Evolutionary conservation across 1,140 invertebrate species (phyloP).

Genomic region (Venustaconcha ellipsiformis): DNA sequence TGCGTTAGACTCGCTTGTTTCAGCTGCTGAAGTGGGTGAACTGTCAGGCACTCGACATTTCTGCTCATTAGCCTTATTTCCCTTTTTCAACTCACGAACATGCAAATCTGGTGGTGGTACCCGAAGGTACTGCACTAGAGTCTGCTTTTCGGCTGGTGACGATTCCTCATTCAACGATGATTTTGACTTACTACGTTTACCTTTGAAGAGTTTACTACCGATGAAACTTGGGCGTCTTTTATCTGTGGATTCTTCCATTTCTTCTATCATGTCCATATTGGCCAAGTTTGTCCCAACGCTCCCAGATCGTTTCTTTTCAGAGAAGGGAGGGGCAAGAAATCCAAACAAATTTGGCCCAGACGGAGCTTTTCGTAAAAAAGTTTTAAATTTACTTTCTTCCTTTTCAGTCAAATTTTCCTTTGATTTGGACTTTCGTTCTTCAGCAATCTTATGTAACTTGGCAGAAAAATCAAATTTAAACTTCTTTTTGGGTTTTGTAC

Average conservation of each 20-base stretch:
- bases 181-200: too few species aligned
- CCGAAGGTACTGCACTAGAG: too few species aligned
- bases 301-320: slow-evolving; percentile 57
- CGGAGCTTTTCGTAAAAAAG: slow-evolving; percentile 55
- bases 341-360: slow-evolving; percentile 64
- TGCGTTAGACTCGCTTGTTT: too few species aligned
- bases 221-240: slow-evolving; percentile 45
- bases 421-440: slow-evolving; percentile 58
- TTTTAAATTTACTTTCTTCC: slow-evolving; percentile 45
- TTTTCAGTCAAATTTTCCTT: slow-evolving; percentile 49
- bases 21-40: too few species aligned
- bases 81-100: too few species aligned
- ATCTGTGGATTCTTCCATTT: slow-evolving; percentile 20
- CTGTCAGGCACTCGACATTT: too few species aligned
- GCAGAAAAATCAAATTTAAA: slow-evolving; percentile 63
- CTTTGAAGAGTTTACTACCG: slow-evolving; percentile 37
- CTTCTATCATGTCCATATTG: slow-evolving; percentile 18
- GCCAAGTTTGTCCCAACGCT: slow-evolving; percentile 60
- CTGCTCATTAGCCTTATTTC: too few species aligned
- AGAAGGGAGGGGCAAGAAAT: slow-evolving; percentile 50
- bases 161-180: too few species aligned
- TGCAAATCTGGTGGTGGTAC: too few species aligned
- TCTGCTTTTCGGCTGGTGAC: too few species aligned
- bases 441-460: slow-evolving; percentile 61
- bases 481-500: slow-evolving; percentile 54